phyloP scores from a whole-genome alignment of 2,888 invertebrate species.

The Tipula helvola region DNA sequence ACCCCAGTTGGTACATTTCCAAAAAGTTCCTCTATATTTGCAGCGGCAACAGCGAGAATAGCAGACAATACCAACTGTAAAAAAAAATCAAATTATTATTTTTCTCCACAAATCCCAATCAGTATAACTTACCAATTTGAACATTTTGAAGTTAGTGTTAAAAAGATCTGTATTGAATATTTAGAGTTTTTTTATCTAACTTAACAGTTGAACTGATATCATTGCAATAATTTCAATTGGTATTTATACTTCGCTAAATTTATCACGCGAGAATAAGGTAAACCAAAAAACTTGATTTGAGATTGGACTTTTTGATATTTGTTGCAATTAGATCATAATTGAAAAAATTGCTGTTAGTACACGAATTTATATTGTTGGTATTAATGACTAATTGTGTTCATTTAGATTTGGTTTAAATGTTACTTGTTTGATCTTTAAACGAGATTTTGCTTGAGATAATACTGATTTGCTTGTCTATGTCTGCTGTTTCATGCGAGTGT shows the following conservation, averaged over 20 bases:
- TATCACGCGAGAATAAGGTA: neutral
- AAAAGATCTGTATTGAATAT: conserved; percentile 9
- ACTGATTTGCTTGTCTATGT: neutral
- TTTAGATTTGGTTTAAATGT: neutral
- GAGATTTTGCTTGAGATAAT: neutral
- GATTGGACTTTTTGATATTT: neutral
- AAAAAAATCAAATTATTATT: neutral
- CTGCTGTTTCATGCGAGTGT: neutral
- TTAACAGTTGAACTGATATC: conserved; percentile 25
- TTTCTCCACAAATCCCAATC: neutral
- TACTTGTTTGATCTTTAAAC: neutral
- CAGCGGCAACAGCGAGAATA: conserved; percentile 38
- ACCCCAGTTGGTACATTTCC: conserved; percentile 32
- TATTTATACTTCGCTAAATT: neutral
- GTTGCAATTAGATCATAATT: neutral
- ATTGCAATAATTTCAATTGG: neutral
- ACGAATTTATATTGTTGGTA: neutral
- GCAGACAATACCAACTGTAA: conserved; percentile 47
- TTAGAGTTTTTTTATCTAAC: neutral
- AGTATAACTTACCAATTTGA: conserved; percentile 31
- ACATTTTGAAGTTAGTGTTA: conserved; percentile 25
- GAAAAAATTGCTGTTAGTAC: neutral
- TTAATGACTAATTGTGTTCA: neutral
- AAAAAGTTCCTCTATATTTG: conserved; percentile 26
- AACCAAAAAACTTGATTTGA: neutral